Evolutionary conservation across 2,797 vertebrate genomes (phyloP).

Genomic region (Liasis olivaceus): DNA sequence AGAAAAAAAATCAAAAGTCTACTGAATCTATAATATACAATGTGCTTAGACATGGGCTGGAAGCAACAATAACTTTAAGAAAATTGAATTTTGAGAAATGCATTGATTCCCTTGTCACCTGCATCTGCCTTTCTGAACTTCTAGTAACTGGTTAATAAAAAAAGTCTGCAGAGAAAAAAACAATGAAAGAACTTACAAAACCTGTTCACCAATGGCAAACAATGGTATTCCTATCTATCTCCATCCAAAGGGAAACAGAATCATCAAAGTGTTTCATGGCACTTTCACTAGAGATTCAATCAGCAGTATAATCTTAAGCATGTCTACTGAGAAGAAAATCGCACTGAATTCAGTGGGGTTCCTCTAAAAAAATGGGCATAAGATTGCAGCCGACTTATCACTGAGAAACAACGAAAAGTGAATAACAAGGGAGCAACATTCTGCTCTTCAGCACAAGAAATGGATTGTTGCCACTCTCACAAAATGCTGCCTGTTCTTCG

Average conservation of each 20-base stretch:
- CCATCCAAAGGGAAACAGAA: slow-evolving; percentile 6
- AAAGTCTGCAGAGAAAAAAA: not conserved
- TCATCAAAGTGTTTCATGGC: not conserved
- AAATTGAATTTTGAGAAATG: not conserved
- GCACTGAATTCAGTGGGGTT: not conserved
- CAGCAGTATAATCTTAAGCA: not conserved
- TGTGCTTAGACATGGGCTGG: not conserved
- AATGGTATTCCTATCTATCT: not conserved
- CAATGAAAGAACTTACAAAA: not conserved
- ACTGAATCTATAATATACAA: not conserved
- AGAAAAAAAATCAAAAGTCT: slow-evolving; percentile 1
- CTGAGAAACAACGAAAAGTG: slow-evolving; percentile 4
- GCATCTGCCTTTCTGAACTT: not conserved
- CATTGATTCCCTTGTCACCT: not conserved
- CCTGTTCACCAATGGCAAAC: not conserved
- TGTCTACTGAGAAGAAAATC: not conserved
- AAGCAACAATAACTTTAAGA: not conserved
- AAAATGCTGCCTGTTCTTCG: slow-evolving; percentile 2
- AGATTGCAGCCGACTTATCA: not conserved
- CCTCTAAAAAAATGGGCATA: not conserved
- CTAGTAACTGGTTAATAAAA: not conserved
- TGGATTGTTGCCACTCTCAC: not conserved
- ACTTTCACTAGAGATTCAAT: slow-evolving; percentile 24
- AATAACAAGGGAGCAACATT: slow-evolving; percentile 31
- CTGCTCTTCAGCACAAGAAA: slow-evolving; percentile 35